Base-by-base conservation (phyloP, 1,140 invertebrate species). In the Arctopsyche grandis region DNA sequence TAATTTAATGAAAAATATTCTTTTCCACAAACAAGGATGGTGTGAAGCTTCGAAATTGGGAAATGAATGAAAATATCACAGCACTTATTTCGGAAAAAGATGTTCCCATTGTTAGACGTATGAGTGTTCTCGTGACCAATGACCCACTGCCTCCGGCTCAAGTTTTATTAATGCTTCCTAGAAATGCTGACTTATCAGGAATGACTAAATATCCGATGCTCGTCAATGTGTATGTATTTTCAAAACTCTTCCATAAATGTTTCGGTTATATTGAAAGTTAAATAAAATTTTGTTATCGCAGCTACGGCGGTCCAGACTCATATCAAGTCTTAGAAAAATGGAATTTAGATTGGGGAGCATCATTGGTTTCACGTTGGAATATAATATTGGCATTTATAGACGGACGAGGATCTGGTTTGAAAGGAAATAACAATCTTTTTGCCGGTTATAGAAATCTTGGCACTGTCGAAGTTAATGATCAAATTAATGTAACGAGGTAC, bases 331-430 rank as follows among this genome's bases (percentile, higher is more conserved):
- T 86, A 0, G 86, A 87, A 77, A 85, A 85, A 76, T 89, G 88
- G 88, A 85, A 79, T 21, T 74, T 88, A 0, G 87, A 88, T 82
- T 88, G 87, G 87, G 87, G 87, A 1, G 84, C 88, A 22, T 98
- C 97, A 84, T 88, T 99, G 21, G 91, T 94, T 9, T 93, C 93
- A 16, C 93, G 94, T 63, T 93, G 93, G 84, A 94, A 93, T 79
- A 92, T 97, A 81, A 96, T 98, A 78, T 93, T 97, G 83, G 95
- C 93, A 0, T 90, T 91, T 58, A 97, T 98, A 79, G 97, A 99
- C 89, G 97, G 95, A 0, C 88, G 97, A 79, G 97, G 97, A 0
- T 94, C 96, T 0, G 95, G 94, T 5, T 89, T 94, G 22, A 92
- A 94, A 83, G 97, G 97, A 22, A 92, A 97, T 82, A 91, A 90